Evolutionary conservation across 2,888 invertebrate species (phyloP), one percentile per base, ranked within the genome.

Genomic region (Catocala fraxini): DNA sequence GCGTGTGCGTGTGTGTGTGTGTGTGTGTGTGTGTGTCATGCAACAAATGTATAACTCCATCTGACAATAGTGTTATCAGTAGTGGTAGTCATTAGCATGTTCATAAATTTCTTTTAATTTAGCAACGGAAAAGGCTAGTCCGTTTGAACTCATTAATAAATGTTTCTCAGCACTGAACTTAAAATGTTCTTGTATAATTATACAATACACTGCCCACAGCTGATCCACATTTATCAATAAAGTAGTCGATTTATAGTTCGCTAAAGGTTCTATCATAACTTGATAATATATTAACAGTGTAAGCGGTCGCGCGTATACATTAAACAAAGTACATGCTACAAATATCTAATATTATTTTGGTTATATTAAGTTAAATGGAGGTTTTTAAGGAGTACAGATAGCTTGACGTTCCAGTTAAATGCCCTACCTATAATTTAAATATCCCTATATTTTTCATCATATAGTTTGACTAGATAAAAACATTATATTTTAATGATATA

Each of bases 281-380:
- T 25, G 25, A 25, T 25, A 25, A 25, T 25, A 3, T 25, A 25
- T 25, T 25, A 55, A 34, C 47, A 13, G 54, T 65, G 65, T 63
- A 70, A 52, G 57, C 56, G 67, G 55, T 53, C 63, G 51, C 62
- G 59, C 56, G 60, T 56, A 65, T 56, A 63, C 64, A 68, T 58
- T 52, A 58, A 70, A 69, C 56, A 66, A 69, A 65, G 63, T 77
- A 81, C 80, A 83, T 81, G 81, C 83, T 81, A 80, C 73, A 71
- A 34, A 64, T 74, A 75, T 60, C 66, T 71, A 71, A 63, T 69
- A 71, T 65, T 48, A 65, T 56, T 55, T 59, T 11, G 12, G 45
- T 52, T 10, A 61, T 57, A 60, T 67, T 51, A 52, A 68, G 58
- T 71, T 63, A 65, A 43, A 46, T 45, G 42, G 39, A 54, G 33